Evolutionary conservation across 64 coral and sea anemone species (phyloP).

Genomic region (Stylophora pistillata): DNA sequence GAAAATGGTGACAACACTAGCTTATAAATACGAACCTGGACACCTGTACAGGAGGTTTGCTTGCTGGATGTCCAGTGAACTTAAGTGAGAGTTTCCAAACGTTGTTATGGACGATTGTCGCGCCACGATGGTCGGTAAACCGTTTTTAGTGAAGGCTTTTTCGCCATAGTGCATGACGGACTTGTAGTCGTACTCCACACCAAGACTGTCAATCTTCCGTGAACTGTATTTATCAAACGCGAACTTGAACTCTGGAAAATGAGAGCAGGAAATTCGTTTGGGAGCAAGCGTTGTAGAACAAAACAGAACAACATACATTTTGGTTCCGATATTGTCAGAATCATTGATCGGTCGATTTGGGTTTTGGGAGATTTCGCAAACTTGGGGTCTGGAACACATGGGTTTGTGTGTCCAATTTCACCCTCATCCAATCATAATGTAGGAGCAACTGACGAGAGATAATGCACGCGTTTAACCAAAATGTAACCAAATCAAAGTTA

Average conservation of each 20-base stretch:
- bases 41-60: constrained; percentile 83
- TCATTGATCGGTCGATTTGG: neutral
- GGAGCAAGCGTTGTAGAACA: neutral
- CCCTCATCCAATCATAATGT: neutral
- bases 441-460: too few relatives aligned
- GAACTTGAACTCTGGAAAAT: constrained; percentile 74
- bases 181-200: constrained; percentile 76
- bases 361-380: too few relatives aligned
- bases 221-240: constrained; percentile 82
- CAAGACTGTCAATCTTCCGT: constrained; percentile 86
- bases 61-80: constrained; percentile 77
- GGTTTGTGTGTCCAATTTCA: neutral
- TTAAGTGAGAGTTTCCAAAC: constrained; percentile 87
- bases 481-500: too few relatives aligned
- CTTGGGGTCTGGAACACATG: neutral
- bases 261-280: neutral
- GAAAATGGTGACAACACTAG: neutral
- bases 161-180: constrained; percentile 90
- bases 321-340: neutral
- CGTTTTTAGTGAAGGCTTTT: constrained; percentile 81
- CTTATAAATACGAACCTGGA: constrained; percentile 58
- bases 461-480: too few relatives aligned
- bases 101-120: constrained; percentile 54
- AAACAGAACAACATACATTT: neutral
- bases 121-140: constrained; percentile 67